Conservation (phyloP, 2,113 vertebrate species). For the Azemiops feae region DNA sequence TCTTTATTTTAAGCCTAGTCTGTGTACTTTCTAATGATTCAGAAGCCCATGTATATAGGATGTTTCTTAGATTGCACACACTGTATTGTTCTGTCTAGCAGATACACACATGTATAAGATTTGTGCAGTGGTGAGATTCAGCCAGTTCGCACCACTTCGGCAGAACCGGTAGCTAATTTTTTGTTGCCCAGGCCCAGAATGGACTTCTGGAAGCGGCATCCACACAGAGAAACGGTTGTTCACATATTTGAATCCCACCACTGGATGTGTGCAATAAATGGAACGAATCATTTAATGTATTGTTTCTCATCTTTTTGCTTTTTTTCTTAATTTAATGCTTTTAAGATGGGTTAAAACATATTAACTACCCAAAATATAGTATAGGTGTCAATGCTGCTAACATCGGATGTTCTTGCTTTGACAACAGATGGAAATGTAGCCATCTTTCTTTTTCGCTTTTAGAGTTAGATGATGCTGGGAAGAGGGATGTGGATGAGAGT, state of each 20-base stretch:
- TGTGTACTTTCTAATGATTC: not conserved
- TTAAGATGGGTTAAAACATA: not conserved
- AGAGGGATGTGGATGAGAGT: no score
- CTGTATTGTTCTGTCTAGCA: not conserved
- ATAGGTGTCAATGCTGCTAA: no score
- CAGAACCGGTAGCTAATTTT: no score
- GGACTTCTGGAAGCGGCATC: no score
- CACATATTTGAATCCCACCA: no score
- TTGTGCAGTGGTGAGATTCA: not conserved
- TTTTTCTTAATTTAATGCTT: not conserved
- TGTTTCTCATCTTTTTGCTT: not conserved
- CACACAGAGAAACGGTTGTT: no score
- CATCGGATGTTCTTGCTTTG: no score
- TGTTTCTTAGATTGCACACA: not conserved
- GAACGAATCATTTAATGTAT: not conserved
- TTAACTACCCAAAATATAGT: not conserved
- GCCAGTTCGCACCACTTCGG: no score
- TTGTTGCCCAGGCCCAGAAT: no score
- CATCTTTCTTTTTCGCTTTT: no score
- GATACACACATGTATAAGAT: not conserved
- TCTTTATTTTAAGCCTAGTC: not conserved
- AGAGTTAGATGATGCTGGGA: no score
- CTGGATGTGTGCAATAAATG: not conserved
- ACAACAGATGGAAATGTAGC: no score
- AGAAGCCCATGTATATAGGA: not conserved